These are phyloP conservation scores for Casuarius casuarius DNA, from an alignment of 2,113 vertebrate species.

Conservation along the genomic window DNA sequence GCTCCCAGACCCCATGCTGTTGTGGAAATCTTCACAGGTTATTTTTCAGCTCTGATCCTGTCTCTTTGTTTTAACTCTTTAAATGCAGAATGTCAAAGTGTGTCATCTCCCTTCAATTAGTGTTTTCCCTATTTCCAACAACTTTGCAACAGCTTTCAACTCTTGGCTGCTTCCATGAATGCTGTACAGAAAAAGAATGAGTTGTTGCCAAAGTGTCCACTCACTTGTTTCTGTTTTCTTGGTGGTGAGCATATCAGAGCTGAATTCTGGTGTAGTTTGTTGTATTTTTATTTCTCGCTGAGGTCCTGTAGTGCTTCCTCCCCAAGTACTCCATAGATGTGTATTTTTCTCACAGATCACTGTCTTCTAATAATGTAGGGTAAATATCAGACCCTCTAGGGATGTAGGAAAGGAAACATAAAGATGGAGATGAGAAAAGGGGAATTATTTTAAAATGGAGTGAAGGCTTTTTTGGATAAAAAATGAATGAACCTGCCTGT, in stretches of 20 bases:
- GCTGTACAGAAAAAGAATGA: background rate
- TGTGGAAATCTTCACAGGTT: background rate
- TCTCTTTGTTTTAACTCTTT: background rate
- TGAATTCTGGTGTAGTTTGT: conserved; percentile 14
- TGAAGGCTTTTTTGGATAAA: background rate
- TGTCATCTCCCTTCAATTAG: background rate
- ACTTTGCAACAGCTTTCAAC: background rate
- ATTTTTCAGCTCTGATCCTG: background rate
- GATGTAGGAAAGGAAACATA: background rate
- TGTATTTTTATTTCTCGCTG: conserved; percentile 21
- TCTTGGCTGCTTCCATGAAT: background rate
- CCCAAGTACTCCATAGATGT: background rate
- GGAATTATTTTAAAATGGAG: conserved; percentile 22
- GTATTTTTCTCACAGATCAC: conserved; percentile 34
- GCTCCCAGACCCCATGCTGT: background rate
- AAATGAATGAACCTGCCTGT: background rate
- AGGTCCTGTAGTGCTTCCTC: conserved; percentile 3
- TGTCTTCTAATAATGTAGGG: conserved; percentile 20
- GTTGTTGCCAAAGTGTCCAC: conserved; percentile 11
- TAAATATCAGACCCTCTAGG: background rate
- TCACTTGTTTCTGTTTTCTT: conserved; percentile 15
- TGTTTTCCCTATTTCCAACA: background rate
- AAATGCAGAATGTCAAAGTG: background rate
- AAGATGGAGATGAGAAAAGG: conserved; percentile 6
- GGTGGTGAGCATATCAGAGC: background rate